Percentiles rank a stretch among this genome's conserved stretches.
phyloP scores from a whole-genome alignment of 2,797 vertebrate species.

The Myotis planiceps region DNA sequence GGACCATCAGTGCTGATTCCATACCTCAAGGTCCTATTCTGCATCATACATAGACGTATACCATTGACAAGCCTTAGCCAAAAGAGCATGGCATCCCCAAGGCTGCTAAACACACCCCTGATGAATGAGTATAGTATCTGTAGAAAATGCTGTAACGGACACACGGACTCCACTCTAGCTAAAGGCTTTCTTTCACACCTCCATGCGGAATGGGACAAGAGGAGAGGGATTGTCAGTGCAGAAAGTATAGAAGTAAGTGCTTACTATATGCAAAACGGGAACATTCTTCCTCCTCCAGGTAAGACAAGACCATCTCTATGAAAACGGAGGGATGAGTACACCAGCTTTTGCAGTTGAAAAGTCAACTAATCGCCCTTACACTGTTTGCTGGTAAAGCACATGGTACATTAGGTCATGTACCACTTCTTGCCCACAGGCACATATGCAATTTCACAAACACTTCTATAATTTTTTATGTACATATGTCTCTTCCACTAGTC shows the following conservation, averaged over 20 bases:
- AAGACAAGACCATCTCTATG: background rate
- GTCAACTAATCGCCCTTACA: background rate
- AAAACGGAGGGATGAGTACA: background rate
- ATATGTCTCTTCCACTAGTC: background rate
- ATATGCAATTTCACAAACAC: background rate
- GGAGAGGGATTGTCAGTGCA: background rate
- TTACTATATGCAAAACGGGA: background rate
- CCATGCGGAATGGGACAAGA: background rate
- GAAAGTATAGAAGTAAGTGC: background rate
- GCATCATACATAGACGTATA: background rate
- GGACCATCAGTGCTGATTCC: background rate
- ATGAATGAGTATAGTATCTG: background rate
- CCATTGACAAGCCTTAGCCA: background rate
- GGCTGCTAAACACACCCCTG: background rate
- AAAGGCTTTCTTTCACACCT: background rate
- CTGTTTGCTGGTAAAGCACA: background rate
- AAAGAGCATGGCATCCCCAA: background rate
- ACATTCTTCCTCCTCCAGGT: background rate
- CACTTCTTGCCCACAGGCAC: background rate
- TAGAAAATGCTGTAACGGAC: background rate
- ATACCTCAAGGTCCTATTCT: background rate
- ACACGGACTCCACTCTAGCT: background rate
- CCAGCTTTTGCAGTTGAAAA: background rate
- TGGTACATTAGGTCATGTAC: background rate
- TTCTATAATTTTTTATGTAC: background rate